A percentile compares a stretch with the other conserved stretches of the same genome.
Evolutionary conservation across 2,113 vertebrate genomes (phyloP).

Genomic region (Myrmecobius fasciatus): DNA sequence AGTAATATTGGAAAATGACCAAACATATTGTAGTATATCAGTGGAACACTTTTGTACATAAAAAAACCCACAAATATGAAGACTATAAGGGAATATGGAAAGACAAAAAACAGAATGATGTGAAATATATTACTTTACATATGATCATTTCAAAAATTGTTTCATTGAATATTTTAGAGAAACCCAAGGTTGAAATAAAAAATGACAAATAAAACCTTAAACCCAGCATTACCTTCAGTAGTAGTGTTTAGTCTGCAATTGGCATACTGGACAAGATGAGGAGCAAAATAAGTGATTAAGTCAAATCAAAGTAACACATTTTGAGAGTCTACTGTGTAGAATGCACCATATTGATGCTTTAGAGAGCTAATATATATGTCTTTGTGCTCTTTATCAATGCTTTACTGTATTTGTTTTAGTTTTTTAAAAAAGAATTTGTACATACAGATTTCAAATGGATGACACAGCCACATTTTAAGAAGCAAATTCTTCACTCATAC

Average conservation of each 20-base stretch:
- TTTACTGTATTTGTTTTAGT: neutral
- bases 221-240: neutral
- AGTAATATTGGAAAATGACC: neutral
- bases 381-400: neutral
- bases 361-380: neutral
- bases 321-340: neutral
- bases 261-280: neutral
- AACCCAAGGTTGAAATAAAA: neutral
- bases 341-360: neutral
- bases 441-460: neutral
- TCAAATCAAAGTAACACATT: neutral
- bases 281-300: neutral
- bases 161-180: neutral
- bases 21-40: neutral
- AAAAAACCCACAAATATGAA: neutral
- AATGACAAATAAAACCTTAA: neutral
- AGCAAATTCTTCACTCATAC: neutral
- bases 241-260: neutral
- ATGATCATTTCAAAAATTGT: neutral
- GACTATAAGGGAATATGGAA: neutral
- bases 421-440: neutral
- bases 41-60: neutral
- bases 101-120: neutral
- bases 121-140: neutral
- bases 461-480: neutral